Evolutionary conservation across 1,140 invertebrate genomes (phyloP).

Genomic region (Apis laboriosa): DNA sequence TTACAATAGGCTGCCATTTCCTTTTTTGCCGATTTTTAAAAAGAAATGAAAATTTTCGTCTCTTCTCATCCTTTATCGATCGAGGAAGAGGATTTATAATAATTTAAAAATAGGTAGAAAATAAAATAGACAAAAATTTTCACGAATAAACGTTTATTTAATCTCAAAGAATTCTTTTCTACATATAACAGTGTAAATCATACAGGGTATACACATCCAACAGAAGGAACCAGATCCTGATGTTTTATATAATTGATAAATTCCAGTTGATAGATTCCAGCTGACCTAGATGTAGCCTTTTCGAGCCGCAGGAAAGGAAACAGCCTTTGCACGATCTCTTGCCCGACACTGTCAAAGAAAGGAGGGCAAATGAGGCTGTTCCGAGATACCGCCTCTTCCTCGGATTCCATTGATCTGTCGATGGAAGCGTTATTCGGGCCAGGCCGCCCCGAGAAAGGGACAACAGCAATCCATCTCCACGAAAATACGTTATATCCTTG

Average conservation of each 20-base stretch:
- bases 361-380: conserved; percentile 46
- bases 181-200: too few relatives aligned
- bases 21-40: too few relatives aligned
- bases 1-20: too few relatives aligned
- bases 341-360: conserved; percentile 45
- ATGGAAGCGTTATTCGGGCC: conserved; percentile 57
- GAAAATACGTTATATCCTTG: neutral
- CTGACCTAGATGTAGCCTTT: conserved; percentile 67
- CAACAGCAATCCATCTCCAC: conserved; percentile 4
- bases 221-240: conserved; percentile 11
- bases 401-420: conserved; percentile 65
- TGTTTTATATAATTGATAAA: conserved; percentile 71
- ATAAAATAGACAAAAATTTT: too few relatives aligned
- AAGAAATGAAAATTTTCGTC: too few relatives aligned
- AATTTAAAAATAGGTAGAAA: too few relatives aligned
- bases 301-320: neutral
- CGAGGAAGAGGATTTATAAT: too few relatives aligned
- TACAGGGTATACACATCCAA: too few relatives aligned
- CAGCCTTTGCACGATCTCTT: conserved; percentile 35
- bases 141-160: too few relatives aligned
- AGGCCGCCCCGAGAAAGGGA: conserved; percentile 26
- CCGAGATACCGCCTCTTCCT: conserved; percentile 65
- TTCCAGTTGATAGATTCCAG: conserved; percentile 63
- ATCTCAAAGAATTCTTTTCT: too few relatives aligned
- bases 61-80: too few relatives aligned